Percentiles rank a stretch among this genome's conserved stretches.
Conservation (phyloP, 2,797 vertebrate species). For the Hoplostethus atlanticus region DNA sequence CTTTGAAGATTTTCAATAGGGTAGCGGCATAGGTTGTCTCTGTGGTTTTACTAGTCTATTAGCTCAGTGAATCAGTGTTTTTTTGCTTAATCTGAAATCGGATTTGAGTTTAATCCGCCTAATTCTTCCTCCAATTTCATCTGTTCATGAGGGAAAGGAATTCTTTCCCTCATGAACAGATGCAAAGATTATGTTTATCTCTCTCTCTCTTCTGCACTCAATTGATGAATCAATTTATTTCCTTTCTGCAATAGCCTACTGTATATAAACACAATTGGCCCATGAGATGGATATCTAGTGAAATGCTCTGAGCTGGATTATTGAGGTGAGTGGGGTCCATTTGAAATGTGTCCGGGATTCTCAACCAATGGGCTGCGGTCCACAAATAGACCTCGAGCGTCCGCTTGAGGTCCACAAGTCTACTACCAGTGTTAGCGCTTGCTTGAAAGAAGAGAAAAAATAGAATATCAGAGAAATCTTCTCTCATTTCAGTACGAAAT, state of each 20-base stretch:
- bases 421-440: too few species aligned
- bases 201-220: constrained; percentile 1
- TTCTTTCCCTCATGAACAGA: constrained; percentile 10
- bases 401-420: too few species aligned
- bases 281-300: constrained; percentile 16
- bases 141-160: constrained; percentile 23
- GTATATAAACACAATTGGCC: neutral
- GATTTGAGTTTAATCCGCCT: constrained; percentile 20
- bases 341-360: neutral
- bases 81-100: constrained; percentile 14
- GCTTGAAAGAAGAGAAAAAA: too few species aligned
- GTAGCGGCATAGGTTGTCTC: constrained; percentile 5
- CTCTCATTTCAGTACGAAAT: too few species aligned
- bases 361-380: too few species aligned
- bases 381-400: too few species aligned
- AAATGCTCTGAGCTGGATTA: constrained; percentile 7
- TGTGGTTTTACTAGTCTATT: constrained; percentile 13
- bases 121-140: constrained; percentile 30
- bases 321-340: constrained; percentile 1
- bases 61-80: constrained; percentile 5
- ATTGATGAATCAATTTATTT: neutral
- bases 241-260: neutral
- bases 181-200: constrained; percentile 19
- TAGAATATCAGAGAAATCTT: too few species aligned
- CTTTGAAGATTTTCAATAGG: constrained; percentile 1